Evolutionary conservation across 2,113 vertebrate species (phyloP).

Genomic region (Nestor notabilis): DNA sequence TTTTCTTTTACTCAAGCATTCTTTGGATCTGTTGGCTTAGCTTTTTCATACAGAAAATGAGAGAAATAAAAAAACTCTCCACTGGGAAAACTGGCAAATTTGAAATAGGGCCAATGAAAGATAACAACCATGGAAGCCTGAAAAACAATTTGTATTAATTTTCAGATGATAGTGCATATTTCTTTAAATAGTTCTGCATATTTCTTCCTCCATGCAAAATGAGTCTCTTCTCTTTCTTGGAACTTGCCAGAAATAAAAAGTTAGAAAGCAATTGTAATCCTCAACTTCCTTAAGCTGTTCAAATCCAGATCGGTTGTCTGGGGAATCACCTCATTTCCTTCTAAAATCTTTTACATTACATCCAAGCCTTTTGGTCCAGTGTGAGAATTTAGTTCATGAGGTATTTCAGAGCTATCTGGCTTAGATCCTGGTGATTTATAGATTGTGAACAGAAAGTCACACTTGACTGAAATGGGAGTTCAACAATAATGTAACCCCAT

Average conservation of each 20-base stretch:
- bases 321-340: conserved; percentile 36
- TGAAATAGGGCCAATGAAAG: conserved; percentile 9
- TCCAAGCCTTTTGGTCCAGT: background rate
- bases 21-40: background rate
- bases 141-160: background rate
- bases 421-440: background rate
- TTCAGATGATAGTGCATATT: background rate
- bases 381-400: background rate
- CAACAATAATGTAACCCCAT: background rate
- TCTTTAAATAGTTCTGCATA: background rate
- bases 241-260: background rate
- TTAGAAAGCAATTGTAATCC: background rate
- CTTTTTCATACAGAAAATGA: background rate
- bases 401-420: background rate
- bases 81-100: background rate
- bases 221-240: background rate
- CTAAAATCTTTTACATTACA: background rate
- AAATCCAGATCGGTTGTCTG: conserved; percentile 13
- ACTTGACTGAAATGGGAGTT: background rate
- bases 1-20: background rate
- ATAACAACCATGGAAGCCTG: conserved; percentile 25
- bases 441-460: background rate
- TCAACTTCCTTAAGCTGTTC: conserved; percentile 8
- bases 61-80: background rate
- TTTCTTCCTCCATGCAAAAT: background rate